A percentile compares a stretch with the other conserved stretches of the same genome.
phyloP scores from a whole-genome alignment of 2,113 vertebrate genomes.

The Macrotis lagotis region DNA sequence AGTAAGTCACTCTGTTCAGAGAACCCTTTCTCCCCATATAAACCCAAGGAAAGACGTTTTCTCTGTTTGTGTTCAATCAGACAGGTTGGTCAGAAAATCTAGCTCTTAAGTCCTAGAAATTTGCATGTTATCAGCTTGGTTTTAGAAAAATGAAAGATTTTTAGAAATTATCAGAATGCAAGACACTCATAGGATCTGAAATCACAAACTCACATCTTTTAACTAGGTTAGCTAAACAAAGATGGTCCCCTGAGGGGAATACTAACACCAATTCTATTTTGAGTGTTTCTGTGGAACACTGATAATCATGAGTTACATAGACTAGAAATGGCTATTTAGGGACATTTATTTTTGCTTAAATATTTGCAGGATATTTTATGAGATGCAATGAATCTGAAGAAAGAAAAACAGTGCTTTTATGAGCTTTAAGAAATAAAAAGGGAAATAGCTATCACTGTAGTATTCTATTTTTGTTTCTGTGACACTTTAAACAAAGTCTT shows the following conservation, averaged over 20 bases:
- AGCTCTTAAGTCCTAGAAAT: conserved; percentile 15
- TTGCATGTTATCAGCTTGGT: conserved; percentile 27
- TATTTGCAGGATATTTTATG: conserved; percentile 47
- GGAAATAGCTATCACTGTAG: background rate
- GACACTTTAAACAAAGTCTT: background rate
- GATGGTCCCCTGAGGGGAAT: accelerated
- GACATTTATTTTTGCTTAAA: conserved; percentile 73
- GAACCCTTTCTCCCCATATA: too few species aligned
- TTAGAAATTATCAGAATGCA: conserved; percentile 52
- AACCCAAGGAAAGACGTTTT: accelerated
- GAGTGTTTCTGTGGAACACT: conserved; percentile 55
- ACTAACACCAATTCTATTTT: conserved; percentile 56
- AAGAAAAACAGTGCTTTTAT: accelerated
- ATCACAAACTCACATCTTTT: conserved; percentile 36
- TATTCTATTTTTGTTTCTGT: background rate
- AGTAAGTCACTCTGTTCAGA: background rate
- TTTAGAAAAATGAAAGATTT: conserved; percentile 34
- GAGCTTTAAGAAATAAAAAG: background rate
- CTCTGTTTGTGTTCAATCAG: background rate
- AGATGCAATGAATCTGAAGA: background rate
- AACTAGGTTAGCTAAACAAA: conserved; percentile 55
- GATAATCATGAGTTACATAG: conserved; percentile 48
- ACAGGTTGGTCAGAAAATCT: background rate
- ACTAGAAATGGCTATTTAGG: conserved; percentile 25
- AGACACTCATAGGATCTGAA: conserved; percentile 51